A percentile compares a stretch with the other conserved stretches of the same genome.
phyloP scores from a whole-genome alignment of 2,113 vertebrate genomes.

The Tachysurus fulvidraco region DNA sequence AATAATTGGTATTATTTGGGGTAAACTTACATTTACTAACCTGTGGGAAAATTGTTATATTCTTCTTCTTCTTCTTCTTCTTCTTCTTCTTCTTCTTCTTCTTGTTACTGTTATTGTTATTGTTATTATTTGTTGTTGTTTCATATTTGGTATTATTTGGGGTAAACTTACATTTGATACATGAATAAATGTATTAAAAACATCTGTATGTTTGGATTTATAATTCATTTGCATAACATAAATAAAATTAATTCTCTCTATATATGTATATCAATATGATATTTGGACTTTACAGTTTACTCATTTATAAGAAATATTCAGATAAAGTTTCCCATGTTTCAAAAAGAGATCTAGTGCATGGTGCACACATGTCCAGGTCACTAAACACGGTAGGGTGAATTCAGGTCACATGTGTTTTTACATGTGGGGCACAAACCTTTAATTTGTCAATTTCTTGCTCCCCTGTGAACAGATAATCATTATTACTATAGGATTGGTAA shows the following conservation, averaged over 20 bases:
- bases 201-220: not conserved
- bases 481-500: not conserved
- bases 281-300: not conserved
- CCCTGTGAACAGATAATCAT: not conserved
- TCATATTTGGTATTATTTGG: not conserved
- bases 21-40: no score
- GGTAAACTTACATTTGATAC: not conserved
- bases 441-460: not conserved
- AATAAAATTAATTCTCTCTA: not conserved
- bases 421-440: not conserved
- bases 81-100: not conserved
- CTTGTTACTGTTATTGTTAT: not conserved
- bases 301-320: not conserved
- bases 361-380: not conserved
- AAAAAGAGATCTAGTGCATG: not conserved
- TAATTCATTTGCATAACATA: not conserved
- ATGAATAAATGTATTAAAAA: not conserved
- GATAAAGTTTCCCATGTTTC: not conserved
- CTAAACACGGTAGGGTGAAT: not conserved
- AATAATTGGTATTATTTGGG: no score
- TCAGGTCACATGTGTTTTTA: not conserved
- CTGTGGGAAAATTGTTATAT: no score
- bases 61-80: not conserved
- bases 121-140: not conserved
- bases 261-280: not conserved